A percentile compares a stretch with the other conserved stretches of the same genome.
These are phyloP conservation scores for Diorhabda carinulata DNA, from an alignment of 1,140 invertebrate genomes.

Conservation along the genomic window DNA sequence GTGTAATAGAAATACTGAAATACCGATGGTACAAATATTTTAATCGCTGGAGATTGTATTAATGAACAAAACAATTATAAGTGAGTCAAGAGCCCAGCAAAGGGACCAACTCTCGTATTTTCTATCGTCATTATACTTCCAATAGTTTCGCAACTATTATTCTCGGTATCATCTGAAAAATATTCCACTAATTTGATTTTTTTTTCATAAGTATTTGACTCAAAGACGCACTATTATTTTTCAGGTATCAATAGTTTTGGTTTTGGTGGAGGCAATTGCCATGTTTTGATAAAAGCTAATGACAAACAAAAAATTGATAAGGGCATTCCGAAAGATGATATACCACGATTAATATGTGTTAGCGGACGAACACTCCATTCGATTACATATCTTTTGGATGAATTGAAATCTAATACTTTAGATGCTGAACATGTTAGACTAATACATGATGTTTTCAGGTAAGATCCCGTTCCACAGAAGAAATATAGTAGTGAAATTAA, in stretches of 20 bases:
- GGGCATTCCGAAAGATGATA: constrained; percentile 49
- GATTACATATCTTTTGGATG: constrained; percentile 63
- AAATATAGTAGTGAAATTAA: too few relatives aligned
- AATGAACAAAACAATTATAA: too few relatives aligned
- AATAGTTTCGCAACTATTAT: too few relatives aligned
- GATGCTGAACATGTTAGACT: constrained; percentile 57
- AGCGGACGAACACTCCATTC: constrained; percentile 65
- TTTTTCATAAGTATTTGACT: too few relatives aligned
- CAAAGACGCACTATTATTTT: background rate
- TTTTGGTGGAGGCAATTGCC: constrained; percentile 63
- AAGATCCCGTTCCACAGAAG: constrained; percentile 6
- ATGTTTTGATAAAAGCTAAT: constrained; percentile 61
- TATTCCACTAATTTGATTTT: too few relatives aligned
- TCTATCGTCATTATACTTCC: too few relatives aligned
- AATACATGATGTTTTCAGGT: constrained; percentile 48
- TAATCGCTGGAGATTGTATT: too few relatives aligned
- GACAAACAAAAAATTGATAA: constrained; percentile 53
- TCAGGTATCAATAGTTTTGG: constrained; percentile 60
- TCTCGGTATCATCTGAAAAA: too few relatives aligned
- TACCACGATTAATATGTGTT: constrained; percentile 61
- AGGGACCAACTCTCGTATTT: too few relatives aligned
- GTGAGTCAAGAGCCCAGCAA: too few relatives aligned
- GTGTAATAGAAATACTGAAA: too few relatives aligned
- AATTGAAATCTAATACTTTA: constrained; percentile 56
- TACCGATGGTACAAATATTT: too few relatives aligned